These are phyloP conservation scores for Lasioglossum oenotherae DNA, from an alignment of 2,888 invertebrate genomes.

Conservation along the genomic window DNA sequence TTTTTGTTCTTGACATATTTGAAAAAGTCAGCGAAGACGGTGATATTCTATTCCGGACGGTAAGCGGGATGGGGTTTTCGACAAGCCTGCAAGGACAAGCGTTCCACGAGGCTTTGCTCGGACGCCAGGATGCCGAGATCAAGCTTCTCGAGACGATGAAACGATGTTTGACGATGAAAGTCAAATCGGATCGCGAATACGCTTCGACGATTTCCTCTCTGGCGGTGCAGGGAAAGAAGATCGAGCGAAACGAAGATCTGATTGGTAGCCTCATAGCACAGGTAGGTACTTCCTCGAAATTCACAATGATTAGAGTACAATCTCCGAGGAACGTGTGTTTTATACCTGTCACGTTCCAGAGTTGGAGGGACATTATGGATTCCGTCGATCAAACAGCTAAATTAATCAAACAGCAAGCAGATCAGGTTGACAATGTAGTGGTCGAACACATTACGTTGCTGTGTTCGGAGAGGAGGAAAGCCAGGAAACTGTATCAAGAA, in stretches of 20 bases:
- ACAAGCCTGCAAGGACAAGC: slow-evolving; percentile 93
- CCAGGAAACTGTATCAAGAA: slow-evolving; percentile 94
- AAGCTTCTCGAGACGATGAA: slow-evolving; percentile 96
- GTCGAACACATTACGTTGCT: slow-evolving; percentile 92
- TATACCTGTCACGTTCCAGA: slow-evolving; percentile 77
- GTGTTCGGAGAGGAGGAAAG: slow-evolving; percentile 94
- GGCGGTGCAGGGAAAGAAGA: slow-evolving; percentile 93
- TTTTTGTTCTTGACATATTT: slow-evolving; percentile 36
- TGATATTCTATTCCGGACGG: slow-evolving; percentile 25
- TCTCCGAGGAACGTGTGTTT: not conserved
- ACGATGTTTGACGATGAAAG: slow-evolving; percentile 93
- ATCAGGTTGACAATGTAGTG: slow-evolving; percentile 92
- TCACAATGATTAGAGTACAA: not conserved
- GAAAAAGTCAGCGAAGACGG: slow-evolving; percentile 31
- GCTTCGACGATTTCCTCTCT: slow-evolving; percentile 93
- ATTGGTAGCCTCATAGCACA: slow-evolving; percentile 86
- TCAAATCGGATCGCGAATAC: slow-evolving; percentile 97
- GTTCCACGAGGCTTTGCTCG: slow-evolving; percentile 95
- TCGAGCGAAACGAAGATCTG: slow-evolving; percentile 91
- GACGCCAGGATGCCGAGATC: slow-evolving; percentile 96
- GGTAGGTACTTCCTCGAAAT: slow-evolving; percentile 67
- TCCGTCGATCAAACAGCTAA: slow-evolving; percentile 95
- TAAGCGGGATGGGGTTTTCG: slow-evolving; percentile 91
- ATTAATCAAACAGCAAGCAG: slow-evolving; percentile 93
- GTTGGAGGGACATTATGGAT: slow-evolving; percentile 94